Percentiles rank a stretch among this genome's conserved stretches.
Evolutionary conservation across 2,888 invertebrate genomes (phyloP).

Genomic region (Drosophila buzzatii): DNA sequence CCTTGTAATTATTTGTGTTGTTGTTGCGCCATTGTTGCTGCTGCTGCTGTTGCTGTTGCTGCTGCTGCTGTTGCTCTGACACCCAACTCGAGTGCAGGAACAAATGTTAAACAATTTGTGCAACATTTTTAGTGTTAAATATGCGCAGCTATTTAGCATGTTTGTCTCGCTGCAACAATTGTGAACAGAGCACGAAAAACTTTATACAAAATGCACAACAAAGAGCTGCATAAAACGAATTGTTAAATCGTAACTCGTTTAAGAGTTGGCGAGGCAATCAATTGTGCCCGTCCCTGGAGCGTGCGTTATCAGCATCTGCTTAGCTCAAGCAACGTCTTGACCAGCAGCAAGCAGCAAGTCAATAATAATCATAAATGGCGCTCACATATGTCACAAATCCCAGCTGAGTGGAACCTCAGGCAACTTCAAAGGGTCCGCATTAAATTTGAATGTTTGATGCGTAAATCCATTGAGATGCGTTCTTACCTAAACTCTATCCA

Average conservation of each 20-base stretch:
- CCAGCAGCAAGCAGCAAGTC: slow-evolving; percentile 27
- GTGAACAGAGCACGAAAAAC: slow-evolving; percentile 7
- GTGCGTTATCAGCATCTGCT: slow-evolving; percentile 52
- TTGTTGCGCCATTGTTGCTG: slow-evolving; percentile 16
- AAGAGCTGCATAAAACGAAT: slow-evolving; percentile 7
- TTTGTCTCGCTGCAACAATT: slow-evolving; percentile 22
- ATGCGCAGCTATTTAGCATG: slow-evolving; percentile 51
- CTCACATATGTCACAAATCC: slow-evolving; percentile 17
- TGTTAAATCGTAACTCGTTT: neutral
- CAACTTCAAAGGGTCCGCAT: slow-evolving; percentile 36
- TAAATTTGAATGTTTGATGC: slow-evolving; percentile 57
- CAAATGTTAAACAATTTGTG: slow-evolving; percentile 47
- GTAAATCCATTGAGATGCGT: slow-evolving; percentile 53
- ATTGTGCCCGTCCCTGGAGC: slow-evolving; percentile 28
- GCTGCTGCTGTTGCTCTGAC: slow-evolving; percentile 1
- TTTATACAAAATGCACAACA: slow-evolving; percentile 1
- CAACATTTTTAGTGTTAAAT: slow-evolving; percentile 46
- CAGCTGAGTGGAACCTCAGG: neutral
- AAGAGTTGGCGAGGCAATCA: slow-evolving; percentile 37
- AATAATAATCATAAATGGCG: slow-evolving; percentile 62
- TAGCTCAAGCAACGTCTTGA: slow-evolving; percentile 43
- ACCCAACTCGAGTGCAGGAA: slow-evolving; percentile 24
- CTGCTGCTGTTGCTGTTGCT: neutral
- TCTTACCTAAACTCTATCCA: slow-evolving; percentile 6
- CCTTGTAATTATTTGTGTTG: slow-evolving; percentile 10